phyloP scores from a whole-genome alignment of 2,113 vertebrate genomes.

The Capra hircus region DNA sequence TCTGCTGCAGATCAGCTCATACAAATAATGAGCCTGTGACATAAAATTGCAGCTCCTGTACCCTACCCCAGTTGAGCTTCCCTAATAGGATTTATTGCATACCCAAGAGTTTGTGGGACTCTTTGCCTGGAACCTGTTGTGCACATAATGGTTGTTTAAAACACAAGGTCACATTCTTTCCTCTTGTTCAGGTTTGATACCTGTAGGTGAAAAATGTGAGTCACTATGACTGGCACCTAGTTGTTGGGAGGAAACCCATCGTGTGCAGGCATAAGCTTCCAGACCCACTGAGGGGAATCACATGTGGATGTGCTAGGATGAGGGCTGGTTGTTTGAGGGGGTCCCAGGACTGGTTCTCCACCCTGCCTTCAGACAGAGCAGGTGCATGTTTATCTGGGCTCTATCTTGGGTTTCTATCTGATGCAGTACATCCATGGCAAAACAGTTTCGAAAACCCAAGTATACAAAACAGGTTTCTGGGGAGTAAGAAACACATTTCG shows the following conservation, averaged over 20 bases:
- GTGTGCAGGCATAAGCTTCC: neutral
- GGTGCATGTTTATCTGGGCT: neutral
- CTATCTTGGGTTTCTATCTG: neutral
- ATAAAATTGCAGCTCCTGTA: neutral
- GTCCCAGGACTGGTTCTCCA: neutral
- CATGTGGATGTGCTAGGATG: fast-evolving
- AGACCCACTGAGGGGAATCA: neutral
- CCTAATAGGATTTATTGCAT: neutral
- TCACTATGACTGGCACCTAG: neutral
- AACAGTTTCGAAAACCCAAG: neutral
- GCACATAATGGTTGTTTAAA: neutral
- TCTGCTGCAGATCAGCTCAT: fast-evolving
- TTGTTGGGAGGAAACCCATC: neutral
- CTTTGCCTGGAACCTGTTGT: neutral
- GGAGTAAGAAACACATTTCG: neutral
- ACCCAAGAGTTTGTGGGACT: neutral
- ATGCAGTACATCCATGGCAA: neutral
- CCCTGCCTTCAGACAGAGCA: neutral
- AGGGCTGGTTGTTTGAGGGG: neutral
- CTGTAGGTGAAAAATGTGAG: neutral
- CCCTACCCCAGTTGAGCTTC: neutral
- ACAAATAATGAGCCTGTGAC: neutral
- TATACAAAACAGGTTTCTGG: neutral
- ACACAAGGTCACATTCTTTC: neutral
- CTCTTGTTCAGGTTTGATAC: neutral